These are phyloP conservation scores for Junco hyemalis DNA, from an alignment of 2,113 vertebrate genomes.

Conservation along the genomic window DNA sequence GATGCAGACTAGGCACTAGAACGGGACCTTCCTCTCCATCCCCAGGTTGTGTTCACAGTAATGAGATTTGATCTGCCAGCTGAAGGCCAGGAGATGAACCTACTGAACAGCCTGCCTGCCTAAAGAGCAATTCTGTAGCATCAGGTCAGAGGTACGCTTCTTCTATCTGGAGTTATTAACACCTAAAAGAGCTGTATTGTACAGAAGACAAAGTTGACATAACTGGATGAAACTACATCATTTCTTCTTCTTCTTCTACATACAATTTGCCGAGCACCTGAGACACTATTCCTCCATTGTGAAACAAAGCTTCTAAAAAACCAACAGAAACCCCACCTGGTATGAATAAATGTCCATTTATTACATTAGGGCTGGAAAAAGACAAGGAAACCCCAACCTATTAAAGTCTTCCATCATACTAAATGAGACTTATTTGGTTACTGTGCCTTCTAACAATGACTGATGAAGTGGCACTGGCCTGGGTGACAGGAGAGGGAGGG, in stretches of 20 bases:
- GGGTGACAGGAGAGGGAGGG: slow-evolving; percentile 44
- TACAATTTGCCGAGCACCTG: slow-evolving; percentile 58
- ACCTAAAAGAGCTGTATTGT: slow-evolving; percentile 52
- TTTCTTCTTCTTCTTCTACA: slow-evolving; percentile 60
- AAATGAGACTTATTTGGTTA: slow-evolving; percentile 59
- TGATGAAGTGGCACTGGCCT: slow-evolving; percentile 61
- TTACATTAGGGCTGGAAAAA: slow-evolving; percentile 54
- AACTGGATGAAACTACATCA: slow-evolving; percentile 52
- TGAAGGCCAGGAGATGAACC: slow-evolving; percentile 31
- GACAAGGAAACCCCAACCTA: slow-evolving; percentile 55
- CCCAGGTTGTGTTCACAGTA: slow-evolving; percentile 1
- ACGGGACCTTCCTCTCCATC: slow-evolving; percentile 34
- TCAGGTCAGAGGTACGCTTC: slow-evolving; percentile 44
- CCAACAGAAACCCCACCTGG: slow-evolving; percentile 56
- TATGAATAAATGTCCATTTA: slow-evolving; percentile 52
- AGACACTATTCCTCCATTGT: slow-evolving; percentile 57
- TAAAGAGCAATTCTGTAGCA: slow-evolving; percentile 30
- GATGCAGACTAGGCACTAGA: slow-evolving; percentile 43
- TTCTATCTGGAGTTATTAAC: slow-evolving; percentile 51
- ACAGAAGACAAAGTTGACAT: slow-evolving; percentile 62
- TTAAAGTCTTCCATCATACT: slow-evolving; percentile 54
- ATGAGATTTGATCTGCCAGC: slow-evolving; percentile 26
- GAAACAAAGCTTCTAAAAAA: slow-evolving; percentile 60
- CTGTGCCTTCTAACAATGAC: slow-evolving; percentile 58
- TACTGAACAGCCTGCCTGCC: slow-evolving; percentile 11